Base-by-base conservation (phyloP, 2,113 vertebrate genomes). In the Elaphurus davidianus region DNA sequence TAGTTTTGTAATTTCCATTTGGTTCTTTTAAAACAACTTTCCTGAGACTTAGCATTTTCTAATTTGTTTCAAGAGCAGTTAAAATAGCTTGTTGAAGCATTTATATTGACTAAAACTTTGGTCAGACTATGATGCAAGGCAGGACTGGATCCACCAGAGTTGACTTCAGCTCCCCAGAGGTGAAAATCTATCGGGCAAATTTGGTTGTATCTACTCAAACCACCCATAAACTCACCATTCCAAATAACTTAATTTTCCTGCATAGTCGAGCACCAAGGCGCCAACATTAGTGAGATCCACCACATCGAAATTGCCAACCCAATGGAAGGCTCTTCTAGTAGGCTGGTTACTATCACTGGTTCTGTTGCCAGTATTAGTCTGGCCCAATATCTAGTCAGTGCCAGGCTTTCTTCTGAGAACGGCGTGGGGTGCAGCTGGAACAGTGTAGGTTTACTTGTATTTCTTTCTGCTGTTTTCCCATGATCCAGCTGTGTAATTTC, bases 61-160 rank as follows among this genome's bases (percentile, higher is more conserved):
- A 33, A 45, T 59, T 95, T 91, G 47, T 94, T 97, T 97, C 27
- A 89, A 94, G 88, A 92, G 33, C 40, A 83, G 50, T 64, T 89
- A n/a, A 52, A 91, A 59, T 83, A 87, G 54, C 71, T 92, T 57
- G 54, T 86, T 93, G 57, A 98, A 86, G 54, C n/a, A 54, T 87
- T 96, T 81, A 87, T 47, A 55, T 90, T 96, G 81, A 94, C 55
- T 87, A 55, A 83, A 94, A 89, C 94, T 36, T 45, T 89, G n/a
- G 36, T 74, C 67, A 74, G 67, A 74, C 67, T 76, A 27, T 7
- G 71, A 76, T 76, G 36, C 23, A 76, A 13, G 71, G 40, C 40
- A 43, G 40, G 71, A 43, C 71, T 76, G 71, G 36, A 76, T 76
- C 43, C 40, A 27, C 71, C 23, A 15, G 25, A 43, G 43, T 76